Percentiles rank a stretch among this genome's conserved stretches.
Evolutionary conservation across 2,113 vertebrate genomes (phyloP).

Genomic region (Cairina moschata): DNA sequence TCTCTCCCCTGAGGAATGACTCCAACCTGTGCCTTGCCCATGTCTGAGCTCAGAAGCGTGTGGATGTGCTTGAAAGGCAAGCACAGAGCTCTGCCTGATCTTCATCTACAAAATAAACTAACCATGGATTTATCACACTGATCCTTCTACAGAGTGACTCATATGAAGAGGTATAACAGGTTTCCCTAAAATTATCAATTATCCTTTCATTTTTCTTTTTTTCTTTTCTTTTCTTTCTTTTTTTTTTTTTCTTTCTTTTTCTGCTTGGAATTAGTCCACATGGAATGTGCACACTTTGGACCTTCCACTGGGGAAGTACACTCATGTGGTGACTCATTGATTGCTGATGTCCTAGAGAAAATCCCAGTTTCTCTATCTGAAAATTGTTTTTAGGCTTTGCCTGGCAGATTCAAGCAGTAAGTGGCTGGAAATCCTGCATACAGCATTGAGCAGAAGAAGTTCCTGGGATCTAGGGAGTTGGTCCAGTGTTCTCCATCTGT

Average conservation of each 20-base stretch:
- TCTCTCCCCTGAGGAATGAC: background rate
- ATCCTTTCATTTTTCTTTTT: background rate
- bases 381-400: background rate
- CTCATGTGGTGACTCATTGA: background rate
- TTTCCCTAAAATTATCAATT: background rate
- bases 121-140: background rate
- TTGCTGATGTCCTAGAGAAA: background rate
- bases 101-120: background rate
- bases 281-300: background rate
- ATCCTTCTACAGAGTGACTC: background rate
- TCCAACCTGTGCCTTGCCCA: background rate
- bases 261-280: background rate
- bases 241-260: background rate
- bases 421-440: conserved; percentile 41
- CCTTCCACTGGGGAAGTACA: background rate
- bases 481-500: conserved; percentile 54
- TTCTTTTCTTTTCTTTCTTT: background rate
- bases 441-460: conserved; percentile 3
- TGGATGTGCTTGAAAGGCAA: background rate
- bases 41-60: background rate
- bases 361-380: conserved; percentile 1
- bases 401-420: background rate
- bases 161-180: background rate
- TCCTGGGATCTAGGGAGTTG: conserved; percentile 44
- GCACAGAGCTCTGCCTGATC: background rate